Evolutionary conservation across 2,888 invertebrate genomes (phyloP).

Genomic region (Oscheius sp.): DNA sequence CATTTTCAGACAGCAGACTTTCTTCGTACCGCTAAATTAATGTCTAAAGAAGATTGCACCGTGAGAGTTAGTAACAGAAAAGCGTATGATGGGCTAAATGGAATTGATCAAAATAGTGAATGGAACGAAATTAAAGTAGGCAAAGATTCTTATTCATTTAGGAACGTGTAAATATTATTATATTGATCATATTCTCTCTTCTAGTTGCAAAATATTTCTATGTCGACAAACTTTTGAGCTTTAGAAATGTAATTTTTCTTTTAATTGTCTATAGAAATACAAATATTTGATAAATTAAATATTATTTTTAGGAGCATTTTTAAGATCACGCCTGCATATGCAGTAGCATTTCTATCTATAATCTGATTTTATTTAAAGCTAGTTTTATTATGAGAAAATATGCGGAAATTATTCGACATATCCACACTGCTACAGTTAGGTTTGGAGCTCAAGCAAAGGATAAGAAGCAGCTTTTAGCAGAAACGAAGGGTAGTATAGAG

Average conservation of each 20-base stretch:
- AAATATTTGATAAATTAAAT: not conserved
- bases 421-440: too few species aligned
- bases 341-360: too few species aligned
- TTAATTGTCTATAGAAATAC: not conserved
- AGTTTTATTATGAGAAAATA: too few species aligned
- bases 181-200: too few species aligned
- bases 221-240: too few species aligned
- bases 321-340: not conserved
- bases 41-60: not conserved
- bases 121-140: constrained; percentile 20
- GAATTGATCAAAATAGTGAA: constrained; percentile 18
- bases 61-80: constrained; percentile 20
- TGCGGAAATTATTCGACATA: too few species aligned
- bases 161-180: not conserved
- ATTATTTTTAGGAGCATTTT: not conserved
- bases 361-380: too few species aligned
- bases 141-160: not conserved
- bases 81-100: constrained; percentile 29
- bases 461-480: too few species aligned
- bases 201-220: too few species aligned
- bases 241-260: not conserved
- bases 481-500: too few species aligned
- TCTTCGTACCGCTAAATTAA: constrained; percentile 1
- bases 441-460: too few species aligned
- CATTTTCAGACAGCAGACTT: constrained; percentile 9